Conservation (phyloP, 1,140 invertebrate genomes). For the Zaprionus inermis region DNA sequence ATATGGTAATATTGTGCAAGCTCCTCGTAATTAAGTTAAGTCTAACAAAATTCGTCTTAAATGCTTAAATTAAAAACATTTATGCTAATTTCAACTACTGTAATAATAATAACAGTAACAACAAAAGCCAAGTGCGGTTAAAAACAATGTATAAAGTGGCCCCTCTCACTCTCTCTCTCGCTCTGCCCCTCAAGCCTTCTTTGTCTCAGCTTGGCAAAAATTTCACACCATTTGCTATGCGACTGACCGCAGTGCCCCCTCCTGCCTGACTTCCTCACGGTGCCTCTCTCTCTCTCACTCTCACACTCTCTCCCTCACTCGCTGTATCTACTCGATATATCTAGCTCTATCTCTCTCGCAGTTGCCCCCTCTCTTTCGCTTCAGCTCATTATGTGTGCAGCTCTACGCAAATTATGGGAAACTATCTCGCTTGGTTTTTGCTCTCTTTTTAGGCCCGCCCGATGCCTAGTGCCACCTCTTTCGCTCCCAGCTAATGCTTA, state of each 20-base stretch:
- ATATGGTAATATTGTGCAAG: conserved; percentile 53
- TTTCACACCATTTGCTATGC: conserved; percentile 80
- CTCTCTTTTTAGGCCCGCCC: conserved; percentile 23
- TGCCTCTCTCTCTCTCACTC: neutral
- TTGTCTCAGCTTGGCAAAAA: conserved; percentile 34
- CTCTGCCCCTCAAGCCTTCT: neutral
- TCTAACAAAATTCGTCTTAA: conserved; percentile 73
- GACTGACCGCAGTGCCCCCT: conserved; percentile 60
- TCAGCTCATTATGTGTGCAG: conserved; percentile 66
- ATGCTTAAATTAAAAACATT: conserved; percentile 79
- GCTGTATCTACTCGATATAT: neutral
- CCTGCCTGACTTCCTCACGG: conserved; percentile 14
- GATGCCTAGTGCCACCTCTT: conserved; percentile 13
- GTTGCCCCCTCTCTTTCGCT: conserved; percentile 21
- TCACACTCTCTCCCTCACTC: neutral
- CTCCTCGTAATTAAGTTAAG: conserved; percentile 33
- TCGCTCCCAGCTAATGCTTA: conserved; percentile 62
- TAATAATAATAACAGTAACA: conserved; percentile 68
- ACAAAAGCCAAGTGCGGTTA: conserved; percentile 58
- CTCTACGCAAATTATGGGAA: conserved; percentile 76
- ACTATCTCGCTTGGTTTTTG: conserved; percentile 61
- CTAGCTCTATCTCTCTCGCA: neutral
- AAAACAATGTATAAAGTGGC: conserved; percentile 55
- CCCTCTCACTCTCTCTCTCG: neutral
- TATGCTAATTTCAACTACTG: conserved; percentile 69